Evolutionary conservation across 1,140 invertebrate genomes (phyloP), one percentile per base, ranked within the genome.

Genomic region (Heliconius congener): DNA sequence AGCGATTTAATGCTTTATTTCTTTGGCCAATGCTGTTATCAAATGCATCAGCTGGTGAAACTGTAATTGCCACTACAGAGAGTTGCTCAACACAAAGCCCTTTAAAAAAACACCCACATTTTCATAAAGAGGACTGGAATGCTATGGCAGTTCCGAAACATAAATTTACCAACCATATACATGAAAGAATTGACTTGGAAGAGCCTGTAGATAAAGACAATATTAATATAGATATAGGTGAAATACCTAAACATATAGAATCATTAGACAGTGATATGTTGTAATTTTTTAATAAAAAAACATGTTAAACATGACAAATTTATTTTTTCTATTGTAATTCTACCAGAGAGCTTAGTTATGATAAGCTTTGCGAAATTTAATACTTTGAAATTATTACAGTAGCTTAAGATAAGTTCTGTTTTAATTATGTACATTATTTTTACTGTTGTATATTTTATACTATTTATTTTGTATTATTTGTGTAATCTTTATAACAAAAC

Each of bases 1-100:
- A 91, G 72, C 79, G 93, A 23, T 93, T 93, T 81, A 85, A 90
- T 84, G 77, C 83, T 27, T 78, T 94, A 34, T 94, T 94, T 73
- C 60, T 91, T 27, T 94, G 91, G 90, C 89, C 92, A n/a, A 85
- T 93, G 84, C 74, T 92, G 34, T 77, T 94, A 50, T 89, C 91
- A 3, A 92, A 90, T 88, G 84, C 73, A 37, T 42, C 79, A 13
- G 79, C 82, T 13, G 57, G 83, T n/a, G 60, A 75, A 71, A 71
- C n/a, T n/a, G 60, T 66, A 66, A 30, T 66, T 66, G 60, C 13
- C 11, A 66, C 16, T 30, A 66, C 60, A 27, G 60, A 30, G 60
- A 66, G 18, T n/a, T 66, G 60, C 8, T 66, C 60, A 66, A 13
- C 60, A 5, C 60, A 66, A 66, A 66, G 60, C 27, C 60, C 27